Base-by-base conservation (phyloP, 2,113 vertebrate species). In the Oplegnathus fasciatus region DNA sequence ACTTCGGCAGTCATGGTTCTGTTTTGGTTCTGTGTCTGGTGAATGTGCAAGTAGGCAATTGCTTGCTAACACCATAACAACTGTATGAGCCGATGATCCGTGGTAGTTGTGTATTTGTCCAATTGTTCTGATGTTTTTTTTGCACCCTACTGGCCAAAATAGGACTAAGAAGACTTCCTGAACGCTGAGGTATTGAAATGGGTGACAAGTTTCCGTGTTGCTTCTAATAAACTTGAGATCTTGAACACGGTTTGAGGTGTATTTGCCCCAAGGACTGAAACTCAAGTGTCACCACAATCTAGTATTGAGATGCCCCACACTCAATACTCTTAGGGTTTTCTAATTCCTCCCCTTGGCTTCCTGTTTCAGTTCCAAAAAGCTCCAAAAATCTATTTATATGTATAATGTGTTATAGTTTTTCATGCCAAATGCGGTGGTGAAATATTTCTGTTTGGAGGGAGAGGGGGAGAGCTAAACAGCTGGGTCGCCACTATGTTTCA, bases 401-500 rank as follows among this genome's bases (percentile, higher is more conserved):
- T n/a, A 9, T 18, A 50, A 17, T 61, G 22, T 6, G 24, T 40
- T 32, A 57, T 42, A 32, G 58, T 6, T 7, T 37, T 37, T 24
- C 3, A 34, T 62, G 30, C 60, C 60, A 17, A 40, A 65, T 40
- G 17, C 11, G 3, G 62, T 7, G 11, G 34, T 46, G 52, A 78
- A 32, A 70, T 58, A 6, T 37, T 71, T 85, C 13, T 69, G 32
- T 64, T 70, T 64, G 37, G 20, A 26, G 60, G 40, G 11, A 71
- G 60, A 68, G 40, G 8, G 22, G 48, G 6, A 57, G 22, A 40
- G n/a, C n/a, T 15, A 61, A 61, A 50, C 73, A 62, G 26, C 6
- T 52, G 61, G 24, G 57, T 65, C 48, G 54, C 17, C 40, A 15
- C 7, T 50, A 22, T 32, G 52, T 66, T 57, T 76, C 30, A 48